Evolutionary conservation across 2,113 vertebrate species (phyloP).

Genomic region (Pagrus major): DNA sequence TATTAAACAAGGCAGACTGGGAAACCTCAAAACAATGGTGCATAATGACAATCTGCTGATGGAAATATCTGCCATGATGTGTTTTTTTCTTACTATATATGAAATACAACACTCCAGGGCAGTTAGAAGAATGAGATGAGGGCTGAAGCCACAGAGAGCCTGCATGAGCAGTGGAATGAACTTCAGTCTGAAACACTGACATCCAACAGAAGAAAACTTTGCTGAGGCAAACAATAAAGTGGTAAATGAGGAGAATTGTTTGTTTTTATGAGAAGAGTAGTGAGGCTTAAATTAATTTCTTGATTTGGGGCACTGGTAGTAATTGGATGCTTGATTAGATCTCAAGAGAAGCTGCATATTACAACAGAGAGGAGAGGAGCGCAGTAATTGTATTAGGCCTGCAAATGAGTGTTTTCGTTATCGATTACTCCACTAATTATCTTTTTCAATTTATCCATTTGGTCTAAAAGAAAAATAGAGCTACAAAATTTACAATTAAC

Average conservation of each 20-base stretch:
- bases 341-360: slow-evolving; percentile 23
- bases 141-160: slow-evolving; percentile 14
- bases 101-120: not conserved
- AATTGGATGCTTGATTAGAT: slow-evolving; percentile 51
- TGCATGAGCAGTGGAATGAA: not conserved
- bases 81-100: not conserved
- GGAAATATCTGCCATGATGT: slow-evolving; percentile 19
- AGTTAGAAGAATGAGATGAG: slow-evolving; percentile 11
- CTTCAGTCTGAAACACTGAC: slow-evolving; percentile 14
- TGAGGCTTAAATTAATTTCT: slow-evolving; percentile 17
- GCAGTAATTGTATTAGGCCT: slow-evolving; percentile 19
- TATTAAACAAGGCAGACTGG: slow-evolving; percentile 18
- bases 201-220: not conserved
- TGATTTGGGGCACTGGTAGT: slow-evolving; percentile 24
- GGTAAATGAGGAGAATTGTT: slow-evolving; percentile 7
- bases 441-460: slow-evolving; percentile 2
- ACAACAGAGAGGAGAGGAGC: slow-evolving; percentile 1
- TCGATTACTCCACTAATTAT: not conserved
- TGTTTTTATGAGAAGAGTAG: slow-evolving; percentile 8
- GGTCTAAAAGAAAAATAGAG: not conserved
- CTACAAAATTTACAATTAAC: not conserved
- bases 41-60: slow-evolving; percentile 32
- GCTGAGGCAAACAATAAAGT: not conserved
- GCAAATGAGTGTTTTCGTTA: slow-evolving; percentile 5
- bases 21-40: slow-evolving; percentile 30